These are phyloP conservation scores for Copidosoma aretas DNA, from an alignment of 2,888 invertebrate genomes.

Conservation along the genomic window DNA sequence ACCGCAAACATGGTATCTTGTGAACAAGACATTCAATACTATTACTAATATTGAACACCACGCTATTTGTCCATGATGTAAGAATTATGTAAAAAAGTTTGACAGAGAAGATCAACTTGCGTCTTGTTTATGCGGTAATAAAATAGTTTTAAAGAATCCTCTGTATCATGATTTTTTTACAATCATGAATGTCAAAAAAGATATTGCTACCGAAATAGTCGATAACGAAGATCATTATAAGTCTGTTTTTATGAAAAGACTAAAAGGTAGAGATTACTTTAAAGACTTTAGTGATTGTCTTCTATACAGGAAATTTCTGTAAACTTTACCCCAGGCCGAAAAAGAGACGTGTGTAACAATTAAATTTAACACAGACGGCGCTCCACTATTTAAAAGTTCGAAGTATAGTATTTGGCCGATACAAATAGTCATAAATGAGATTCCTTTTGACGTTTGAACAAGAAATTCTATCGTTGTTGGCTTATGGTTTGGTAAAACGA, in stretches of 20 bases:
- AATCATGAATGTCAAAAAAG: no score
- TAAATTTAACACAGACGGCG: constrained; percentile 20
- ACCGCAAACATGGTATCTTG: neutral
- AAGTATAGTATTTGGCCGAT: constrained; percentile 34
- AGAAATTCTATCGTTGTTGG: neutral
- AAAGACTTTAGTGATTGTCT: neutral
- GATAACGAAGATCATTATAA: no score
- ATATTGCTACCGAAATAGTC: no score
- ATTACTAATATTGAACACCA: neutral
- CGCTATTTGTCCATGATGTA: neutral
- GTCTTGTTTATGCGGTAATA: no score
- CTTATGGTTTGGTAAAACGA: constrained; percentile 20
- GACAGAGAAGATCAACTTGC: no score
- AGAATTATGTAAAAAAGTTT: neutral
- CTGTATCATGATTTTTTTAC: no score
- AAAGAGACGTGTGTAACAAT: neutral
- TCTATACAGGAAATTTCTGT: neutral
- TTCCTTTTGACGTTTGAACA: constrained; percentile 21
- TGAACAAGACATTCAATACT: neutral
- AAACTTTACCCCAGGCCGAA: neutral
- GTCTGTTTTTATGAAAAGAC: no score
- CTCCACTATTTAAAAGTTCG: constrained; percentile 30
- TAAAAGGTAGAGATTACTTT: no score
- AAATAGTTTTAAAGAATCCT: no score
- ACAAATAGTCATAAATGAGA: constrained; percentile 37